Conservation (phyloP, 2,113 vertebrate species). For the Pheucticus melanocephalus region DNA sequence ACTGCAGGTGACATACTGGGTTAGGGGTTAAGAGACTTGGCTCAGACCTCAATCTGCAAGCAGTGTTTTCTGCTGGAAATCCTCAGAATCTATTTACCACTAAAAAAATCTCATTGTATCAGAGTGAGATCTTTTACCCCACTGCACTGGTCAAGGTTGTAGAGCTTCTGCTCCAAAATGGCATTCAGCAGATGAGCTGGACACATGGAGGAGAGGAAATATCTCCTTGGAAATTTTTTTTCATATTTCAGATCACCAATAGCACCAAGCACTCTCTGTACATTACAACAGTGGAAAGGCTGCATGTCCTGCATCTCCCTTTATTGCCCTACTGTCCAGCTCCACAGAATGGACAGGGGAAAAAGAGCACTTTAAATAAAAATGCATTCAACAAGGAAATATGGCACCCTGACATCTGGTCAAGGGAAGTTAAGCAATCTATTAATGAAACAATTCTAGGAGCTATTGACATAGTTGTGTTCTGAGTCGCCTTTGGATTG, state of each 20-base stretch:
- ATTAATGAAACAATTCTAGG: background rate
- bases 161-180: background rate
- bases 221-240: background rate
- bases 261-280: background rate
- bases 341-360: background rate
- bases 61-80: background rate
- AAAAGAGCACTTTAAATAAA: background rate
- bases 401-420: background rate
- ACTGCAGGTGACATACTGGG: background rate
- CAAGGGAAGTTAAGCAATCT: background rate
- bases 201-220: background rate
- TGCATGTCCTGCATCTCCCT: background rate
- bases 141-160: background rate
- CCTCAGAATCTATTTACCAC: background rate
- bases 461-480: background rate
- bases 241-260: background rate
- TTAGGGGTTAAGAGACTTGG: background rate
- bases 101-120: background rate
- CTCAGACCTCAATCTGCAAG: background rate
- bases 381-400: background rate
- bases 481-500: background rate
- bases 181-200: background rate
- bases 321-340: background rate
- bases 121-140: background rate
- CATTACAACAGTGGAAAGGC: background rate